Percentiles rank a stretch among this genome's conserved stretches.
Evolutionary conservation across 2,113 vertebrate species (phyloP).

Genomic region (Pelecanoides urinatrix): DNA sequence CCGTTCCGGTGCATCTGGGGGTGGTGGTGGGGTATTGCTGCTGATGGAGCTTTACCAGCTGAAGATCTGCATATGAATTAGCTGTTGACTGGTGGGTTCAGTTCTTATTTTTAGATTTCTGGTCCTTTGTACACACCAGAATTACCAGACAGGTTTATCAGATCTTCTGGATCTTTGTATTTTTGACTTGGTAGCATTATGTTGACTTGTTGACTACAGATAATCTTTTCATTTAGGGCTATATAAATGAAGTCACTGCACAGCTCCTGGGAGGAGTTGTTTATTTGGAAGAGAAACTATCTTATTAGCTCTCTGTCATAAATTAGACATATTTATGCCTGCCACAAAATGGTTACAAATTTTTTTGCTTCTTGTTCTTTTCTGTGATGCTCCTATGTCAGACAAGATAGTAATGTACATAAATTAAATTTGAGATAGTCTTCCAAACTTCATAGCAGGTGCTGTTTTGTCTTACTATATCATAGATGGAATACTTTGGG

Average conservation of each 20-base stretch:
- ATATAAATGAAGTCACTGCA: neutral
- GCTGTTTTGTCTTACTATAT: neutral
- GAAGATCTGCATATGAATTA: neutral
- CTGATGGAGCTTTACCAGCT: neutral
- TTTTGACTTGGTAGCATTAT: neutral
- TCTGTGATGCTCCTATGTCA: neutral
- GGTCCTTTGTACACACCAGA: neutral
- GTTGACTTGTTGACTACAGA: neutral
- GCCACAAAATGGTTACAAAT: neutral
- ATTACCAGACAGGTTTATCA: neutral
- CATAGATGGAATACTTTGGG: neutral
- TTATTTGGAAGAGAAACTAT: constrained; percentile 1
- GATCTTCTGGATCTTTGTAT: neutral
- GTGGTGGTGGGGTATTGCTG: neutral
- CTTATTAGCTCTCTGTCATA: constrained; percentile 4
- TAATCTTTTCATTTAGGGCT: neutral
- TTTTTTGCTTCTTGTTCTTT: neutral
- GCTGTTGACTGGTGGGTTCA: neutral
- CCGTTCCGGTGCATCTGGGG: neutral
- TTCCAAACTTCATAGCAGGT: neutral
- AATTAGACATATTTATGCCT: constrained; percentile 24
- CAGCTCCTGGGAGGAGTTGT: neutral
- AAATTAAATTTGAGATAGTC: neutral
- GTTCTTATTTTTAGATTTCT: neutral
- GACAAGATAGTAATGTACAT: constrained; percentile 1